A percentile compares a stretch with the other conserved stretches of the same genome.
Conservation (phyloP, 2,797 vertebrate genomes). For the Pseudochirops corinnae region DNA sequence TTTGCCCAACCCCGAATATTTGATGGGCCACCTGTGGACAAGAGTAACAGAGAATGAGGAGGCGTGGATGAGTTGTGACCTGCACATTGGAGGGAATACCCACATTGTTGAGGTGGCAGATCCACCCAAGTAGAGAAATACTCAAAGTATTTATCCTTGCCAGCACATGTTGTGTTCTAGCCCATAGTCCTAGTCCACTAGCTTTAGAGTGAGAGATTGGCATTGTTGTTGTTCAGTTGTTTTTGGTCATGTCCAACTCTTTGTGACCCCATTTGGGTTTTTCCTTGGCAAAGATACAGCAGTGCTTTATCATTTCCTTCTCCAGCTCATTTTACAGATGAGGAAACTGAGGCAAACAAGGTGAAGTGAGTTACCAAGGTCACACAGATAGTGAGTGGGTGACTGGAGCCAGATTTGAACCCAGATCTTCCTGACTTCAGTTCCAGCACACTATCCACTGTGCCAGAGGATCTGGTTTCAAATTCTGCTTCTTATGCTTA, state of each 20-base stretch:
- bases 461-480: not conserved
- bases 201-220: not conserved
- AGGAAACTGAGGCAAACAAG: no score
- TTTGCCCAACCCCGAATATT: not conserved
- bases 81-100: not conserved
- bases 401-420: not conserved
- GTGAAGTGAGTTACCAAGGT: no score
- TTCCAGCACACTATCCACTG: no score
- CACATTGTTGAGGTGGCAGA: not conserved
- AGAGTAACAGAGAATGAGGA: not conserved
- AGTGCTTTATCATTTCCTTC: no score
- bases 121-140: not conserved
- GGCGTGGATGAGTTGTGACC: not conserved
- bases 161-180: not conserved
- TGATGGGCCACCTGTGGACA: not conserved
- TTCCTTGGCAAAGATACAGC: no score
- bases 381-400: no score
- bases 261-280: no score
- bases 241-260: no score
- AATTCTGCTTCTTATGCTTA: not conserved
- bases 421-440: not conserved
- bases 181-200: no score
- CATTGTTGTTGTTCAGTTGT: no score
- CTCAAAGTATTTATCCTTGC: not conserved
- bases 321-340: no score